A percentile compares a stretch with the other conserved stretches of the same genome.
These are phyloP conservation scores for Leptinotarsa lineolata DNA, from an alignment of 1,140 invertebrate genomes.

Conservation along the genomic window DNA sequence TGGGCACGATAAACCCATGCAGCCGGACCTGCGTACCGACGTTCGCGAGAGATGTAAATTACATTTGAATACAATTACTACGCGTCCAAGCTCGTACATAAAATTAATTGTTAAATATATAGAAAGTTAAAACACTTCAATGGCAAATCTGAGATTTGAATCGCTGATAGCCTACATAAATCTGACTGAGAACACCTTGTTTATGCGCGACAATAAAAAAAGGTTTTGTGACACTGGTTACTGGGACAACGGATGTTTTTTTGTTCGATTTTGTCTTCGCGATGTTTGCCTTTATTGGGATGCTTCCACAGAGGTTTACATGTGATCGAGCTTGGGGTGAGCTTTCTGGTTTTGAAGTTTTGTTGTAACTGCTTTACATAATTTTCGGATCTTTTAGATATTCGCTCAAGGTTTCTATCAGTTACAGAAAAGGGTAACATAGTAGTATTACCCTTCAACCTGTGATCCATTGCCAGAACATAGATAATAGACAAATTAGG, in stretches of 20 bases:
- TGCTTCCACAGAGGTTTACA: conserved; percentile 11
- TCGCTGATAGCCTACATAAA: conserved; percentile 52
- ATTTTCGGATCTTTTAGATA: too few relatives aligned
- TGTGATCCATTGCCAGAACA: too few relatives aligned
- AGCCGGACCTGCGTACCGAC: conserved; percentile 13
- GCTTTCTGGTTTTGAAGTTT: not conserved
- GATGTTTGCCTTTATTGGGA: conserved; percentile 6
- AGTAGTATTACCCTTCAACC: too few relatives aligned
- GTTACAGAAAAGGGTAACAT: too few relatives aligned
- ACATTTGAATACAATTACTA: conserved; percentile 54
- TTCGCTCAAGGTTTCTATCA: too few relatives aligned
- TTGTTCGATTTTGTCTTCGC: conserved; percentile 7
- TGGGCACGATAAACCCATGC: not conserved
- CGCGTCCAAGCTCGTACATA: conserved; percentile 45
- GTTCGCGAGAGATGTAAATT: conserved; percentile 44
- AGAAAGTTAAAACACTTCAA: conserved; percentile 55
- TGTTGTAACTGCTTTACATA: too few relatives aligned
- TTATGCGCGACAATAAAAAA: conserved; percentile 44
- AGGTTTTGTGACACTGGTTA: conserved; percentile 27
- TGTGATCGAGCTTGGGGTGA: not conserved
- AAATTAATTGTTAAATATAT: conserved; percentile 54
- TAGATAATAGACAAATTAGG: too few relatives aligned
- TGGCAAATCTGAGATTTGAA: conserved; percentile 54
- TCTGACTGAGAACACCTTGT: conserved; percentile 50
- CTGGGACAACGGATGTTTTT: conserved; percentile 18